phyloP scores from a whole-genome alignment of 2,797 vertebrate species.

The Liparis tanakae region DNA sequence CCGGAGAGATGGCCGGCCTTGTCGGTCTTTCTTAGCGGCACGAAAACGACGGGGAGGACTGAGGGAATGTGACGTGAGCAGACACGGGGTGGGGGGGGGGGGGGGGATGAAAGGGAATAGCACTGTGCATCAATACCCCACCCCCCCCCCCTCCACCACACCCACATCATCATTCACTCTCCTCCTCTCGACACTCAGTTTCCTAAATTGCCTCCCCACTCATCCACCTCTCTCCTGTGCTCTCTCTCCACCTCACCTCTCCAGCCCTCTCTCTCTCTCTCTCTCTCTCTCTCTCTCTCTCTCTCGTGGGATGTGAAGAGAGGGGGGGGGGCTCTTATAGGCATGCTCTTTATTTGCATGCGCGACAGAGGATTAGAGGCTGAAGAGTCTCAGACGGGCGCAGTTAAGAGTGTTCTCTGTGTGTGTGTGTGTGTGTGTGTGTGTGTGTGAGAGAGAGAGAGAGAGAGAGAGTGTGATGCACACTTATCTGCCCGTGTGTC shows the following conservation, averaged over 20 bases:
- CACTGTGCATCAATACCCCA: conserved; percentile 68
- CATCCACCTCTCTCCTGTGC: conserved; percentile 74
- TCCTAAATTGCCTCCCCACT: conserved; percentile 80
- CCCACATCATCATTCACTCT: conserved; percentile 63
- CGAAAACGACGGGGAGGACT: conserved; percentile 60
- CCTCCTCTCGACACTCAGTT: conserved; percentile 72
- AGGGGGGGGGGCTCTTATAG: conserved; percentile 72
- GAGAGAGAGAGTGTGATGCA: conserved; percentile 14
- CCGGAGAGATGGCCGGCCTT: conserved; percentile 44
- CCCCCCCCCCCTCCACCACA: conserved; percentile 29
- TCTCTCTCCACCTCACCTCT: conserved; percentile 57
- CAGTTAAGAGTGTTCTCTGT: conserved; percentile 72
- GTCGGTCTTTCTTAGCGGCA: conserved; percentile 37
- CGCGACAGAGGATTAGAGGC: conserved; percentile 72
- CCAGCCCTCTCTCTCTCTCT: conserved; percentile 67
- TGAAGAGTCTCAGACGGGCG: conserved; percentile 76
- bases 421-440: conserved; percentile 31
- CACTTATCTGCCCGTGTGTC: conserved; percentile 48
- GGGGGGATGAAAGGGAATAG: conserved; percentile 64
- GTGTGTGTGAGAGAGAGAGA: conserved; percentile 13
- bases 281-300: conserved; percentile 70
- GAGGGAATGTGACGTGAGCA: conserved; percentile 69
- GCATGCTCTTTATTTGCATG: conserved; percentile 80
- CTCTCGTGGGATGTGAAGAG: conserved; percentile 70
- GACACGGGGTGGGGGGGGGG: no score